A percentile compares a stretch with the other conserved stretches of the same genome.
These are phyloP conservation scores for Phengaris arion DNA, from an alignment of 2,888 invertebrate species.

Conservation along the genomic window DNA sequence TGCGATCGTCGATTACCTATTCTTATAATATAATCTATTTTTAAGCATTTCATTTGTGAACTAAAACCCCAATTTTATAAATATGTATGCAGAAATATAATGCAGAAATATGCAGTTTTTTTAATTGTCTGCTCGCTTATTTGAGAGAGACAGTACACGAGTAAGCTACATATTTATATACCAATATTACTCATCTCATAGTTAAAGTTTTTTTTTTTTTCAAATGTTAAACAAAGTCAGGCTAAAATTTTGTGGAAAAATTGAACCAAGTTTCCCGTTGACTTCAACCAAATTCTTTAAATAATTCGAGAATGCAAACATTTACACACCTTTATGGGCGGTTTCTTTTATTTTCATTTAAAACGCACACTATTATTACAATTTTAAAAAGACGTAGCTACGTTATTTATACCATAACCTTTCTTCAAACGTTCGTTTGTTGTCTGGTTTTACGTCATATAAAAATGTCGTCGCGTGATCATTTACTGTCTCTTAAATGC, in stretches of 20 bases:
- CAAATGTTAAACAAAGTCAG: too few relatives aligned
- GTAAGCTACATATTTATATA: neutral
- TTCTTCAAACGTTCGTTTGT: slow-evolving; percentile 14
- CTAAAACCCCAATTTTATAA: neutral
- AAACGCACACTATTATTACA: neutral
- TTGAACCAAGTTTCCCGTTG: neutral
- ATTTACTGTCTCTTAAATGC: neutral
- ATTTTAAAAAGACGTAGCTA: neutral
- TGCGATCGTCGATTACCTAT: too few relatives aligned
- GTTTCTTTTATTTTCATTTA: neutral
- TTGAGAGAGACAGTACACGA: neutral
- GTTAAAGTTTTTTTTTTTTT: too few relatives aligned
- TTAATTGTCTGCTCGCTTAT: neutral
- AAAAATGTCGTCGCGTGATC: slow-evolving; percentile 19
- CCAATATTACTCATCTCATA: neutral
- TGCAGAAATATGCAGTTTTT: neutral
- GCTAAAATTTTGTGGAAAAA: neutral
- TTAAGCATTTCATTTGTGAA: too few relatives aligned
- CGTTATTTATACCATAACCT: slow-evolving; percentile 13
- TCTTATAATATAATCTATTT: too few relatives aligned
- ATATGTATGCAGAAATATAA: neutral
- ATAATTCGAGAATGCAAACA: neutral
- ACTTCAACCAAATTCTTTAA: neutral
- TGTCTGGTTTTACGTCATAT: slow-evolving; percentile 15
- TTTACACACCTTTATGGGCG: neutral